phyloP scores from a whole-genome alignment of 2,797 vertebrate genomes.

The Rhinella marina region DNA sequence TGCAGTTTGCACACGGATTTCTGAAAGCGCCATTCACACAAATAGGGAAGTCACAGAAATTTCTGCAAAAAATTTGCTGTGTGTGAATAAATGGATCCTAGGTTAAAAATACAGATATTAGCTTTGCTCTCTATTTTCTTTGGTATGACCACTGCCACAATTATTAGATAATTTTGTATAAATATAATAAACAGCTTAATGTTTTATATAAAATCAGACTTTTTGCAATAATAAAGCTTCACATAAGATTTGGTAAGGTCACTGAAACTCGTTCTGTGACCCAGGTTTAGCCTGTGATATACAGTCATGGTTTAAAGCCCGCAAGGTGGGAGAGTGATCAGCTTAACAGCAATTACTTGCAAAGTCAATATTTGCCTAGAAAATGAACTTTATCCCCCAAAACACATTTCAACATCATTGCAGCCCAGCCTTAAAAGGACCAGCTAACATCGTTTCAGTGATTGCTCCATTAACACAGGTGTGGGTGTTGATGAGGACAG shows the following conservation, averaged over 20 bases:
- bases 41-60: too few relatives aligned
- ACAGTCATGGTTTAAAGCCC: neutral
- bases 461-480: too few relatives aligned
- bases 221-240: neutral
- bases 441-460: too few relatives aligned
- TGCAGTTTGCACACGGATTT: too few relatives aligned
- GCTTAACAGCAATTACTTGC: too few relatives aligned
- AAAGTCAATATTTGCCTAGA: too few relatives aligned
- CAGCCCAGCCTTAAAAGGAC: too few relatives aligned
- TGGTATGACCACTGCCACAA: neutral
- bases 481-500: too few relatives aligned
- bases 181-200: neutral
- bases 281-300: neutral
- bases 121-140: neutral
- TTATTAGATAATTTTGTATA: neutral
- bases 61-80: too few relatives aligned
- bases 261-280: neutral
- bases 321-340: rapidly evolving
- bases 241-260: neutral
- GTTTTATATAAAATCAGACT: neutral
- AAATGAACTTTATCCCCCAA: too few relatives aligned
- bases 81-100: neutral
- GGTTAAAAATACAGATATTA: neutral
- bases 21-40: too few relatives aligned
- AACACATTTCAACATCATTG: too few relatives aligned